Percentiles rank a stretch among this genome's conserved stretches.
phyloP scores from a whole-genome alignment of 1,140 invertebrate genomes.

The Papilio polyxenes region DNA sequence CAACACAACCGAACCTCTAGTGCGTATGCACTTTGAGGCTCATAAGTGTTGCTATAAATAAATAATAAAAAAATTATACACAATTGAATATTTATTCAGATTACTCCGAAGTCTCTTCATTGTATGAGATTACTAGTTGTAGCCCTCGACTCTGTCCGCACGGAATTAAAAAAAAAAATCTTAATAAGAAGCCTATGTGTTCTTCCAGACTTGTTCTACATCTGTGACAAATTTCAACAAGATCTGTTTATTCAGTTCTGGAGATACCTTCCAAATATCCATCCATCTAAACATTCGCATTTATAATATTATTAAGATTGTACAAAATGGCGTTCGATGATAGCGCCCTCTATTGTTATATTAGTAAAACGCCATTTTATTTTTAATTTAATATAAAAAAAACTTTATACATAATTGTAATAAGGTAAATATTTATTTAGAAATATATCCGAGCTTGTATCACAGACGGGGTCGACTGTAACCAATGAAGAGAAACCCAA shows the following conservation, averaged over 20 bases:
- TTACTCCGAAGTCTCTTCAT: too few relatives aligned
- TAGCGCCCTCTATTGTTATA: not conserved
- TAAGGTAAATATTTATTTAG: constrained; percentile 16
- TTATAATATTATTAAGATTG: not conserved
- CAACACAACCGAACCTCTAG: constrained; percentile 17
- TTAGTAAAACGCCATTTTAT: not conserved
- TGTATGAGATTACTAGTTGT: too few relatives aligned
- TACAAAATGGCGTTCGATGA: not conserved
- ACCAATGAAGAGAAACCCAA: constrained; percentile 51
- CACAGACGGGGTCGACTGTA: constrained; percentile 30
- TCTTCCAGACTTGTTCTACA: too few relatives aligned
- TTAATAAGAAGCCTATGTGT: not conserved
- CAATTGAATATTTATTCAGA: too few relatives aligned
- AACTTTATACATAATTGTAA: not conserved
- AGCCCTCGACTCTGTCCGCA: too few relatives aligned
- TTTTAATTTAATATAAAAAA: not conserved
- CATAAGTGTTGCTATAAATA: not conserved
- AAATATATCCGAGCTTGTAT: constrained; percentile 36
- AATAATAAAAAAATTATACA: too few relatives aligned
- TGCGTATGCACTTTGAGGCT: not conserved
- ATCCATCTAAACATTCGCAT: too few relatives aligned
- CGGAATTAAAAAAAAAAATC: too few relatives aligned
- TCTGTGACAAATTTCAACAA: too few relatives aligned
- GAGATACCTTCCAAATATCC: too few relatives aligned
- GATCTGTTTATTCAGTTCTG: too few relatives aligned